These are phyloP conservation scores for Pentalonia nigronervosa DNA, from an alignment of 1,140 invertebrate genomes.

Conservation along the genomic window DNA sequence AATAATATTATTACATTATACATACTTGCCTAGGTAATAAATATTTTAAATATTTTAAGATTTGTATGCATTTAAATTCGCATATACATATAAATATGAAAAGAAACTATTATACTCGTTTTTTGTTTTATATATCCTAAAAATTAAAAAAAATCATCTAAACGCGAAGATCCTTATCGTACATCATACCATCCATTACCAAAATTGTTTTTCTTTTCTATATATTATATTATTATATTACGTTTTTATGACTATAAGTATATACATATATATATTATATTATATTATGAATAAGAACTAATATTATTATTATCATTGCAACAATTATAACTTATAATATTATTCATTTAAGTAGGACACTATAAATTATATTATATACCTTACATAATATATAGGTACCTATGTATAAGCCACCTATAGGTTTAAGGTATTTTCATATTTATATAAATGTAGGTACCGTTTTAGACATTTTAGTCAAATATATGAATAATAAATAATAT, in stretches of 20 bases:
- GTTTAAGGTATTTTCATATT: background rate
- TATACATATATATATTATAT: too few relatives aligned
- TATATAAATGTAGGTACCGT: slow-evolving; percentile 3
- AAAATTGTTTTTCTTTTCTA: background rate
- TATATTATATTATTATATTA: background rate
- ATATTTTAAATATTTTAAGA: background rate
- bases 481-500: background rate
- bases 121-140: background rate
- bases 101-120: background rate
- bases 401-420: background rate
- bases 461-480: background rate
- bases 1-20: background rate
- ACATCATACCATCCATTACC: background rate
- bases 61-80: background rate
- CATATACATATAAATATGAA: background rate
- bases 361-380: background rate
- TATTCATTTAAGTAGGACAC: background rate
- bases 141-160: background rate
- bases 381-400: background rate
- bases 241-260: background rate
- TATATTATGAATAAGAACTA: background rate
- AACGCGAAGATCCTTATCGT: background rate
- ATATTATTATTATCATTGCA: background rate
- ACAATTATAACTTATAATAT: background rate
- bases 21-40: background rate